phyloP scores from a whole-genome alignment of 2,888 invertebrate genomes.

The Apodemia duryi region DNA sequence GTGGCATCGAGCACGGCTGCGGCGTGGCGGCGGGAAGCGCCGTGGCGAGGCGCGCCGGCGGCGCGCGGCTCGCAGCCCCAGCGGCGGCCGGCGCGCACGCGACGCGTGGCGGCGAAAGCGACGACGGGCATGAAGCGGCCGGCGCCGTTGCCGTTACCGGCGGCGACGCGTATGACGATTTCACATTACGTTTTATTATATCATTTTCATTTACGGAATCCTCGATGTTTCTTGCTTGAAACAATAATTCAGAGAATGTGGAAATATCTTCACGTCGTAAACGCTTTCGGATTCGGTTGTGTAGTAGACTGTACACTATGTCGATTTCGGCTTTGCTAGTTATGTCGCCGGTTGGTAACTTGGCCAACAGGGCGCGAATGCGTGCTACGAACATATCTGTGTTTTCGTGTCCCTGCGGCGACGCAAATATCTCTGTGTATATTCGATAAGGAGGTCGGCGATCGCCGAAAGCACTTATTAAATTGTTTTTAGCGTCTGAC shows the following conservation, averaged over 20 bases:
- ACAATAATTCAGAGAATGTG: neutral
- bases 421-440: slow-evolving; percentile 8
- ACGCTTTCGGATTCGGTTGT: neutral
- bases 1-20: too few species aligned
- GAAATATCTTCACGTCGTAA: slow-evolving; percentile 3
- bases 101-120: too few species aligned
- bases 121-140: too few species aligned
- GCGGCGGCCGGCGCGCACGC: too few species aligned
- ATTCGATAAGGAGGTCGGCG: slow-evolving; percentile 6
- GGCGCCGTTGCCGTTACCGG: too few species aligned
- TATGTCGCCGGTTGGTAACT: too few species aligned
- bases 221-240: slow-evolving; percentile 1
- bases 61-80: too few species aligned
- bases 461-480: slow-evolving; percentile 11
- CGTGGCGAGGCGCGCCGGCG: too few species aligned
- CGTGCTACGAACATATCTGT: slow-evolving; percentile 11
- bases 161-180: neutral
- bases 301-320: neutral
- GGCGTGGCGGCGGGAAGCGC: too few species aligned
- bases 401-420: too few species aligned
- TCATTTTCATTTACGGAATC: neutral
- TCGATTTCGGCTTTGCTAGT: neutral
- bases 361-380: slow-evolving; percentile 1
- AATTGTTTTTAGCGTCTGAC: neutral
- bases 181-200: neutral